Evolutionary conservation across 1,140 invertebrate species (phyloP).

Genomic region (Sarcophaga peregrina): DNA sequence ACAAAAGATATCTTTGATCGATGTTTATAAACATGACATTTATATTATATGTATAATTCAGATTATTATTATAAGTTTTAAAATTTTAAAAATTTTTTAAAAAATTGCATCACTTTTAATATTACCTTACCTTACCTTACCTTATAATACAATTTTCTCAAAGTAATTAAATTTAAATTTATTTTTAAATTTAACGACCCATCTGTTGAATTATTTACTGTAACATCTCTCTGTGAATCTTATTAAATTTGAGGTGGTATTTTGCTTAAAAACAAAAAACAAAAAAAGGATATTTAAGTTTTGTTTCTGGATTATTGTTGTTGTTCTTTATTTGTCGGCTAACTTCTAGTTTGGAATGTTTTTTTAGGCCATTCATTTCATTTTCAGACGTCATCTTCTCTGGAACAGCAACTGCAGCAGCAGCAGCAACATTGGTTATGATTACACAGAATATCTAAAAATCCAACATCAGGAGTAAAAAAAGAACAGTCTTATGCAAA

Average conservation of each 20-base stretch:
- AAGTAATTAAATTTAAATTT: too few species aligned
- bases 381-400: background rate
- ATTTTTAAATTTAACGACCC: too few species aligned
- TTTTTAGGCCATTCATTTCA: background rate
- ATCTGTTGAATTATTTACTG: too few species aligned
- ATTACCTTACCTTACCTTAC: too few species aligned
- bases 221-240: background rate
- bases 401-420: background rate
- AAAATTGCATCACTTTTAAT: too few species aligned
- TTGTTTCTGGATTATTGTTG: background rate
- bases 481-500: slow-evolving; percentile 3
- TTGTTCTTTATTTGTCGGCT: background rate
- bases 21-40: slow-evolving; percentile 28
- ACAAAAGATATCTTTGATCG: slow-evolving; percentile 20
- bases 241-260: background rate
- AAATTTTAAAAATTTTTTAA: too few species aligned
- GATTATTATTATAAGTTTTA: too few species aligned
- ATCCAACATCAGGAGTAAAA: too few species aligned
- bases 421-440: background rate
- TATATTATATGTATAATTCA: too few species aligned
- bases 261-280: background rate
- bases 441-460: background rate
- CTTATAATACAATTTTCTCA: too few species aligned
- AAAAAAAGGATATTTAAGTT: background rate
- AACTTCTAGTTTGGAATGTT: background rate